Percentiles rank a stretch among this genome's conserved stretches.
These are phyloP conservation scores for Theonella swinhoei DNA, from an alignment of 37 sponge, comb jelly and placozoan species.

Conservation along the genomic window DNA sequence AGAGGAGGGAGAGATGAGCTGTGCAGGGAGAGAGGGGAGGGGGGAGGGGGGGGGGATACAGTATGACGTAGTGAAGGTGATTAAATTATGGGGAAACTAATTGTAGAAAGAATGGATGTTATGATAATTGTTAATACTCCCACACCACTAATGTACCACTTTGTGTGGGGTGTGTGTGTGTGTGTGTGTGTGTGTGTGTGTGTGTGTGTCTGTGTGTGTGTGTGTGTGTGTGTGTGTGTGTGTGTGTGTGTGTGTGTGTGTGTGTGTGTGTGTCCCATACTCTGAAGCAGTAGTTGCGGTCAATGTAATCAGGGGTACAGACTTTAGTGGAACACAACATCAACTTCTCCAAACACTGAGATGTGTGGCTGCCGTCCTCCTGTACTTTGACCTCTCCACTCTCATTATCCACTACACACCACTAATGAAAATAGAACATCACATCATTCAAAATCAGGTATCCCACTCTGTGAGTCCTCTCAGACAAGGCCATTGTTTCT, in stretches of 20 bases:
- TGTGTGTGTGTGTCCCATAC: slow-evolving; percentile 37
- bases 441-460: neutral
- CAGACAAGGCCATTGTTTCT: too few relatives aligned
- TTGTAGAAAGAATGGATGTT: neutral
- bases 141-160: too few relatives aligned
- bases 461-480: neutral
- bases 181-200: slow-evolving; percentile 1
- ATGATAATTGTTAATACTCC: neutral
- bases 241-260: slow-evolving; percentile 7
- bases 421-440: slow-evolving; percentile 51
- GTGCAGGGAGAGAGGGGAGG: neutral
- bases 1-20: slow-evolving; percentile 77
- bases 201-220: neutral
- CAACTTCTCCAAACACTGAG: slow-evolving; percentile 67
- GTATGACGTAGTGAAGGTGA: neutral
- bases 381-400: slow-evolving; percentile 73
- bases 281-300: slow-evolving; percentile 86
- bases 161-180: too few relatives aligned
- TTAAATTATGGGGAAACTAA: too few relatives aligned
- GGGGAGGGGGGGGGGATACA: neutral
- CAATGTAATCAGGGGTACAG: slow-evolving; percentile 63
- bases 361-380: slow-evolving; percentile 58
- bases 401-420: slow-evolving; percentile 76
- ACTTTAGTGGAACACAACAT: slow-evolving; percentile 69
- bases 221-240: neutral